Conservation (phyloP, 2,888 invertebrate genomes). For the Lottia scabra region DNA sequence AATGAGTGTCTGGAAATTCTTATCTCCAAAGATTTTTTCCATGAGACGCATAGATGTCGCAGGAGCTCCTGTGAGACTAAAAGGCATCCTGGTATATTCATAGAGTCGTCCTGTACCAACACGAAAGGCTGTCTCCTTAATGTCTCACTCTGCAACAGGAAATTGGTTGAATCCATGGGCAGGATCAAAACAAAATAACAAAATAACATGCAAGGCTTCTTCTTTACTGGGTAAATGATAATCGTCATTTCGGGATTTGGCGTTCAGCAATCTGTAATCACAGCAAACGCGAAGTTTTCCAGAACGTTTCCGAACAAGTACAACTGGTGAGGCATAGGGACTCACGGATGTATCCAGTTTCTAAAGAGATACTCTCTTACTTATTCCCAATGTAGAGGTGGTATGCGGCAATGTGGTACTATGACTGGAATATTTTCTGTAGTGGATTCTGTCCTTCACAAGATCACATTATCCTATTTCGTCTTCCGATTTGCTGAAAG, state of each 20-base stretch:
- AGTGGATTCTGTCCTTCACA: slow-evolving; percentile 18
- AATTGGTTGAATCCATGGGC: slow-evolving; percentile 45
- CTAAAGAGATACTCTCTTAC: slow-evolving; percentile 26
- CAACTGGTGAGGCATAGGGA: slow-evolving; percentile 39
- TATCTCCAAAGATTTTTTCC: slow-evolving; percentile 29
- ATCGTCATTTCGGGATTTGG: slow-evolving; percentile 5
- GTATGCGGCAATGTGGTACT: slow-evolving; percentile 26
- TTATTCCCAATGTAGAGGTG: slow-evolving; percentile 25
- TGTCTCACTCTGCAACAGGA: slow-evolving; percentile 33
- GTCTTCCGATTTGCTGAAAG: slow-evolving; percentile 3
- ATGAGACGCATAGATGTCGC: slow-evolving; percentile 34
- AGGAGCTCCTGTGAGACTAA: slow-evolving; percentile 28
- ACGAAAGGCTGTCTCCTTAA: slow-evolving; percentile 40
- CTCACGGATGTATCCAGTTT: slow-evolving; percentile 19
- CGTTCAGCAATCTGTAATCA: slow-evolving; percentile 44
- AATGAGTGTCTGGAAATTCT: slow-evolving; percentile 25
- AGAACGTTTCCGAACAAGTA: slow-evolving; percentile 36
- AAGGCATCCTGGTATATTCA: slow-evolving; percentile 32
- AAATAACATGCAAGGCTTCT: slow-evolving; percentile 5
- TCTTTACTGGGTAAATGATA: slow-evolving; percentile 5
- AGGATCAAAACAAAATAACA: slow-evolving; percentile 20
- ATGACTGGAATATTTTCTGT: slow-evolving; percentile 24
- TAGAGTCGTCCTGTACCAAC: slow-evolving; percentile 32
- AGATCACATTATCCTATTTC: slow-evolving; percentile 17
- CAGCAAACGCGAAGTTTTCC: slow-evolving; percentile 35